Base-by-base conservation (phyloP, 2,113 vertebrate genomes). In the Hippocampus guttulatus region DNA sequence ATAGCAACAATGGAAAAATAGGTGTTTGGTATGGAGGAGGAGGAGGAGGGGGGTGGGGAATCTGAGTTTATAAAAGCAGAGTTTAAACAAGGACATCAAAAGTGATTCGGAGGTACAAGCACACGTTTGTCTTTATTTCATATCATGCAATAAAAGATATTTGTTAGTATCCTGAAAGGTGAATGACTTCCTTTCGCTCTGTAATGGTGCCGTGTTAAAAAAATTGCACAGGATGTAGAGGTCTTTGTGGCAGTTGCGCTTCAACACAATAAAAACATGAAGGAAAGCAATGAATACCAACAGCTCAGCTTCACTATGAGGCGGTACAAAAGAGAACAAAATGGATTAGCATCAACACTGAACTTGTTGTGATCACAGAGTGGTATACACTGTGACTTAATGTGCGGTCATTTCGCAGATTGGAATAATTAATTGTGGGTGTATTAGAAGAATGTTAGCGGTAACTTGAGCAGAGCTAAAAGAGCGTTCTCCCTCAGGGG, bases 1-100 rank as follows among this genome's bases (percentile, higher is more conserved):
- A 71, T 78, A 75, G 86, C 81, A 84, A 89, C 84, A 75, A 57
- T 80, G 85, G 74, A 81, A 84, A 88, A 76, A 86, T 75, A 85
- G 73, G 65, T 51, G 64, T 75, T 60, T 85, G 72, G 67, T 67
- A 55, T 67, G 81, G 74, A 77, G 38, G n/a, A 63, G 40, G 20
- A 64, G 30, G 30, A 33, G 3, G 30, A 25, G 33, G 60, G 30
- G 70, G 11, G 1, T 43, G 14, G 12, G 25, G 14, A 60, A n/a
- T 66, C 30, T 23, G 7, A 33, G 16, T 64, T 73, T 73, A 70
- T 65, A 64, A 81, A 84, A 82, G 77, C 77, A 84, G 27, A 75
- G 47, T 63, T 79, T 64, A 69, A 84, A 60, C 54, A 4, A 79
- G 70, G 79, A 33, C 70, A 68, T 76, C 38, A 57, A 43, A 38